These are phyloP conservation scores for Macquaria ambigua DNA, from an alignment of 2,113 vertebrate genomes.

Conservation along the genomic window DNA sequence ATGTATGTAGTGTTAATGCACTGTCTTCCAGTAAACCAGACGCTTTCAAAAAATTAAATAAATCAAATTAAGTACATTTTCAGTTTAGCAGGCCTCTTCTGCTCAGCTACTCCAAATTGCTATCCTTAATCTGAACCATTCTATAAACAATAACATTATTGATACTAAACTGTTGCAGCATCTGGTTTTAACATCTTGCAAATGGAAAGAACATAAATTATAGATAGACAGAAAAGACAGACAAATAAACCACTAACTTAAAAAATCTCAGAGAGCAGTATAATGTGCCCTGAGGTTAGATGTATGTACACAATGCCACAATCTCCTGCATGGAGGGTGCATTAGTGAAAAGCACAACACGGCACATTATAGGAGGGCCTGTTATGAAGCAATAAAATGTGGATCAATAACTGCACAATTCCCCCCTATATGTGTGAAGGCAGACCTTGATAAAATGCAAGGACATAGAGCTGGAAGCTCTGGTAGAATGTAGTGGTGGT, in stretches of 20 bases:
- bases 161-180: neutral
- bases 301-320: neutral
- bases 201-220: neutral
- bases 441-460: slow-evolving; percentile 16
- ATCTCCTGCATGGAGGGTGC: neutral
- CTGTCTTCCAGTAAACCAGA: too few relatives aligned
- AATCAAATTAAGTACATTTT: neutral
- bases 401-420: slow-evolving; percentile 45
- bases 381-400: slow-evolving; percentile 48
- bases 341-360: slow-evolving; percentile 32
- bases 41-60: too few relatives aligned
- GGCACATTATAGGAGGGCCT: slow-evolving; percentile 9
- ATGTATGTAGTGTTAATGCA: too few relatives aligned
- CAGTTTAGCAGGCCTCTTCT: neutral
- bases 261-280: neutral
- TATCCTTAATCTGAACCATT: neutral
- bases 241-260: slow-evolving; percentile 1
- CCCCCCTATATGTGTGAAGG: slow-evolving; percentile 13
- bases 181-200: neutral
- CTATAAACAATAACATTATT: neutral
- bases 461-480: neutral
- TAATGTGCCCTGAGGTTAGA: slow-evolving; percentile 7
- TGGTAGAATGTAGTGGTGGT: neutral
- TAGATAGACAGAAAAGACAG: neutral
- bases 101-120: neutral